Percentiles rank a stretch among this genome's conserved stretches.
phyloP scores from a whole-genome alignment of 2,113 vertebrate genomes.

The Synchiropus splendidus region DNA sequence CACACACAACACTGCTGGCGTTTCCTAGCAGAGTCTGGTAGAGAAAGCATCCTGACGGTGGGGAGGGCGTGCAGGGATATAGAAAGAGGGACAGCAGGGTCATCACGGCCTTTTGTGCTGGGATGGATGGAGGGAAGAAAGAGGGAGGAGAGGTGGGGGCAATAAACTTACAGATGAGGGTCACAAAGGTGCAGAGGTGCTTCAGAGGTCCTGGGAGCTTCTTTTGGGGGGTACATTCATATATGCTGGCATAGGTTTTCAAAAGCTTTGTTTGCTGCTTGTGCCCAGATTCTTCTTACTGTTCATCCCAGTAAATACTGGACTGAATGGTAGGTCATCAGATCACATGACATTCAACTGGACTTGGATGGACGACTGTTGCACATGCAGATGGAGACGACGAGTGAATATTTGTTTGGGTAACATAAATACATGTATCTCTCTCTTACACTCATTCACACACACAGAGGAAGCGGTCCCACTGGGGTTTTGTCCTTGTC shows the following conservation, averaged over 20 bases:
- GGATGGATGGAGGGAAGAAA: conserved; percentile 41
- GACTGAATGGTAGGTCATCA: too few species aligned
- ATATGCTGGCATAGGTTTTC: neutral
- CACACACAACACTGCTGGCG: too few species aligned
- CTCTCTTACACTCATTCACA: conserved; percentile 26
- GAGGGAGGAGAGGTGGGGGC: conserved; percentile 39
- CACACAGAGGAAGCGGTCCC: conserved; percentile 53
- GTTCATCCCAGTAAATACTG: too few species aligned
- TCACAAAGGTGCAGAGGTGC: conserved; percentile 56
- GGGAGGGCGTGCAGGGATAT: conserved; percentile 30
- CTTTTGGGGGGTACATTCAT: conserved; percentile 1
- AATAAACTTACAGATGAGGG: conserved; percentile 52
- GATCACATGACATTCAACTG: too few species aligned
- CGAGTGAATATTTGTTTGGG: too few species aligned
- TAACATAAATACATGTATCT: neutral
- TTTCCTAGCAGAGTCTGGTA: conserved; percentile 49
- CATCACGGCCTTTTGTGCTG: conserved; percentile 61
- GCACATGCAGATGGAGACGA: too few species aligned
- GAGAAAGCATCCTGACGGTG: conserved; percentile 61
- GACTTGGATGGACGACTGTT: too few species aligned
- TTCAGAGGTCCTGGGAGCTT: conserved; percentile 51
- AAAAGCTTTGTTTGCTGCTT: too few species aligned
- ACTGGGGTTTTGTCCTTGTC: conserved; percentile 63
- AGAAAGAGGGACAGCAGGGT: conserved; percentile 60
- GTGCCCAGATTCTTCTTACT: too few species aligned